Base-by-base conservation (phyloP, 2,113 vertebrate genomes). In the Menura novaehollandiae region DNA sequence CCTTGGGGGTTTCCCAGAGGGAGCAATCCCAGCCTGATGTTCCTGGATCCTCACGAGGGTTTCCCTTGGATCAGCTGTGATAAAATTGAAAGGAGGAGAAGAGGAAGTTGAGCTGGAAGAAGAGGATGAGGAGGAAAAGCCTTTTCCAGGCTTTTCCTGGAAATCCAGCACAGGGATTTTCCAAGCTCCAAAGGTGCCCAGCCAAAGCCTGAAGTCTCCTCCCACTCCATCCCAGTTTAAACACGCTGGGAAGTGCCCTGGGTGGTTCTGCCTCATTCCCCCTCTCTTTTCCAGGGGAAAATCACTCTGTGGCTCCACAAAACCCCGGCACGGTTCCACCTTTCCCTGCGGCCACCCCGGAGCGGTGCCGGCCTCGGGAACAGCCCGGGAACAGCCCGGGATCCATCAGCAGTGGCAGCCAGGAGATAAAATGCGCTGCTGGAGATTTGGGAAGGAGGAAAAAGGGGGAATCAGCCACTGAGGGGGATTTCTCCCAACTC, bases 1-100 rank as follows among this genome's bases (percentile, higher is more conserved):
- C 18, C 56, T 3, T 1, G 20, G 12, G 23, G 30, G 55, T 59
- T 46, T 69, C 39, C 55, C 75, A 44, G 21, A 33, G 44, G 55
- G 1, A 90, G 39, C 13, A 10, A 23, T 44, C 27, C 51, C 79
- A 85, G 43, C 33, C 62, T 15, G 68, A 35, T 0, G 1, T 4
- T 16, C 41, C 63, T 3, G 0, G 18, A 3, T 1, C 23, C 23
- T 32, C 47, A 1, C 12, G 6, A 58, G 15, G 81, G 11, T 43
- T 88, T 82, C 55, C 56, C 33, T 82, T 55, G 69, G 64, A 69
- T 35, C 24, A 89, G 37, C 47, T 23, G 1, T 8, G 1, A 26
- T 43, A 30, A 30, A 85, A 72, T 2, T 11, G 51, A 52, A 59
- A 67, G 43, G 52, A 32, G 44, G 32, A 46, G 37, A 74, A 0